Base-by-base conservation (phyloP, 2,888 invertebrate species). In the Drosophila colorata region DNA sequence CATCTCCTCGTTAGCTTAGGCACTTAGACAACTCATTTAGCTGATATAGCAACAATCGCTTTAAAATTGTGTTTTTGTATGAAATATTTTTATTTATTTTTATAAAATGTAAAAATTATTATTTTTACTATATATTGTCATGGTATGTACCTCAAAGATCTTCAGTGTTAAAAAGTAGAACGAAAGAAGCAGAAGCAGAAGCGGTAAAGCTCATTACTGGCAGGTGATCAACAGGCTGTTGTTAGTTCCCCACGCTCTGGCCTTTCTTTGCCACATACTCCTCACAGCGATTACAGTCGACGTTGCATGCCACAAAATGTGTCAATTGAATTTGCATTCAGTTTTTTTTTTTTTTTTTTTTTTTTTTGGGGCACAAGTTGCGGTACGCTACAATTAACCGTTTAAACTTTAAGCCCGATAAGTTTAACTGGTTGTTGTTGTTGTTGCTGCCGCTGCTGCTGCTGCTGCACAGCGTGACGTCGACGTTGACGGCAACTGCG, bases 251-350 rank as follows among this genome's bases (percentile, higher is more conserved):
- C 9, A 8, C 28, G 9, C 33, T 2, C 4, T 14, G 20, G 11
- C 13, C 6, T 28, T 8, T 28, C 9, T 9, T 9, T 28, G 28
- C 31, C 11, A 11, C 28, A 4, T 7, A n/a, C 23, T 41, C 2
- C 20, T n/a, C 9, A 41, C 35, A 8, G 6, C 28, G 40, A 44
- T 49, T 46, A 28, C 35, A 57, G 28, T 2, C 25, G 16, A 16
- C 37, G 58, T 78, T 61, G 60, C 74, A 78, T 73, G 69, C 79
- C 53, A 68, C 78, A 64, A 74, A 52, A 69, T 79, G 85, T 88
- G 87, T 88, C 88, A 84, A 84, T 84, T 84, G 85, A 84, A 88
- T 88, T 88, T 80, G 84, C 80, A 77, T 77, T 72, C 58, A 70
- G 57, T 58, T 58, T 38, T 18, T 38, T 16, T 3, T 25, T 11